Evolutionary conservation across 2,797 vertebrate species (phyloP).

Genomic region (Micromesistius poutassou): DNA sequence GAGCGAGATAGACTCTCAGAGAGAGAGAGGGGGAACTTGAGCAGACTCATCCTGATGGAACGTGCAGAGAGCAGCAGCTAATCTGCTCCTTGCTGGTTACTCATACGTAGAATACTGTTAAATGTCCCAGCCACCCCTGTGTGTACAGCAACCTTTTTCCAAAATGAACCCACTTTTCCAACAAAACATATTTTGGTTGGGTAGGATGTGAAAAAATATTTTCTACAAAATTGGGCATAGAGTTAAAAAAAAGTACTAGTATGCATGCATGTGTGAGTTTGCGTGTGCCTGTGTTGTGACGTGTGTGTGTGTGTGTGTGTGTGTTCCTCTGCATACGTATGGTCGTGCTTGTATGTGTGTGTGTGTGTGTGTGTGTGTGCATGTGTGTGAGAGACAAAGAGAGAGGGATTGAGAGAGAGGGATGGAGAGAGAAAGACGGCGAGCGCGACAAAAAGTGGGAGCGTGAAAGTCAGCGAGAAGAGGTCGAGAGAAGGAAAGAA

Average conservation of each 20-base stretch:
- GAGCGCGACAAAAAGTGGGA: neutral
- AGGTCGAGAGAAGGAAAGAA: neutral
- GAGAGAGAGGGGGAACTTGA: slow-evolving; percentile 45
- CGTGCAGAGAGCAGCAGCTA: slow-evolving; percentile 59
- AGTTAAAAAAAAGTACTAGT: too few species aligned
- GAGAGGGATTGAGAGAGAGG: neutral
- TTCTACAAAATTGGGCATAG: too few species aligned
- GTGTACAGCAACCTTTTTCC: too few species aligned
- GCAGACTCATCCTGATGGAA: slow-evolving; percentile 51
- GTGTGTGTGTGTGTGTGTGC: neutral
- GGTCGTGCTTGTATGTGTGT: slow-evolving; percentile 7
- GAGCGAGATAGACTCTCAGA: slow-evolving; percentile 29
- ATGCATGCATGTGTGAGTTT: too few species aligned
- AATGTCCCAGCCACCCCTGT: too few species aligned
- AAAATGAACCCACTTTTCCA: too few species aligned
- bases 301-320: too few species aligned
- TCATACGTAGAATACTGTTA: too few species aligned
- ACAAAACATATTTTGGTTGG: too few species aligned
- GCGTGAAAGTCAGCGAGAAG: neutral
- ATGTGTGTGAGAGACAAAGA: slow-evolving; percentile 21
- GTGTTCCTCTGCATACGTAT: too few species aligned
- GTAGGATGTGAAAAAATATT: too few species aligned
- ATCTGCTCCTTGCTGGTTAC: slow-evolving; percentile 43
- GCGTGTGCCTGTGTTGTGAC: too few species aligned
- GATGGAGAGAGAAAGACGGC: neutral